Evolutionary conservation across 2,888 invertebrate species (phyloP).

Genomic region (Leptinotarsa rubiginosa): DNA sequence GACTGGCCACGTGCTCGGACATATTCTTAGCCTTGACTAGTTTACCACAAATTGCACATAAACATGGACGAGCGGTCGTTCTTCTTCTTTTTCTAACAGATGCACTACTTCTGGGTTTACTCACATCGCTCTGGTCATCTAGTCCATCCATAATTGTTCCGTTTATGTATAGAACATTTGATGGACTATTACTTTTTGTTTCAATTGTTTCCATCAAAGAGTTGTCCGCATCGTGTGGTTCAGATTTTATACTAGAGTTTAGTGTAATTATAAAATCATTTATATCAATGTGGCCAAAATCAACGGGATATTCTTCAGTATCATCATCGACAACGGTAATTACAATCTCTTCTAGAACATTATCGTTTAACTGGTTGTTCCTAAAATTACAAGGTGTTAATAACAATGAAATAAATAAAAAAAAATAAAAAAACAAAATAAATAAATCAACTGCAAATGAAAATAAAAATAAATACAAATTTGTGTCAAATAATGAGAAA

Average conservation of each 20-base stretch:
- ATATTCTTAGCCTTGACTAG: slow-evolving; percentile 30
- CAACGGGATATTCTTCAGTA: not conserved
- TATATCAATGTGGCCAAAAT: not conserved
- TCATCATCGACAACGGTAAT: slow-evolving; percentile 31
- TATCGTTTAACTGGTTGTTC: slow-evolving; percentile 20
- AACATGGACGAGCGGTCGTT: slow-evolving; percentile 1
- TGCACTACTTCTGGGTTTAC: not conserved
- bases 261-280: not conserved
- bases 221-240: not conserved
- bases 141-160: not conserved
- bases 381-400: slow-evolving; percentile 45
- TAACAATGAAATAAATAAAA: slow-evolving; percentile 28
- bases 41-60: slow-evolving; percentile 48
- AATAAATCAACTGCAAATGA: not conserved
- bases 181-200: not conserved
- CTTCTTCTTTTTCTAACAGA: not conserved
- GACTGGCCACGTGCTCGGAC: slow-evolving; percentile 29
- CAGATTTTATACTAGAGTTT: not conserved
- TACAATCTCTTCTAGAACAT: slow-evolving; percentile 44
- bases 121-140: not conserved
- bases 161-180: not conserved
- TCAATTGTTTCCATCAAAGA: not conserved
- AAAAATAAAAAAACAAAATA: not conserved
- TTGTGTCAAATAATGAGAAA: not conserved
- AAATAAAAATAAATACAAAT: not conserved